Evolutionary conservation across 1,140 invertebrate genomes (phyloP).

Genomic region (Spodoptera litura): DNA sequence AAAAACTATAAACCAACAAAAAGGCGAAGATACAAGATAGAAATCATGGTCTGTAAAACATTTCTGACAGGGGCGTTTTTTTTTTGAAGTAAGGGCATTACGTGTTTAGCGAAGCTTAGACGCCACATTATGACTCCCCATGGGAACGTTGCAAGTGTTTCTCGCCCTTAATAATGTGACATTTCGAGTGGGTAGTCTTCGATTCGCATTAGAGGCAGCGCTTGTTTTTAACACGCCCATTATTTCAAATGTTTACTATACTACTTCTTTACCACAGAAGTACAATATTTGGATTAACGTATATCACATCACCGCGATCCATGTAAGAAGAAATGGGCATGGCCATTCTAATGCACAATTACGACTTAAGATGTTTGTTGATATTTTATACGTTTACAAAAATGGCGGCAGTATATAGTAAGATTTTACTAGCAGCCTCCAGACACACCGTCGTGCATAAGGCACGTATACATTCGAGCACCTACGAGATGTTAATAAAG

Average conservation of each 20-base stretch:
- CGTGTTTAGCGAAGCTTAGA: conserved; percentile 54
- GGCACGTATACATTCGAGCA: background rate
- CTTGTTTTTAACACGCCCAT: background rate
- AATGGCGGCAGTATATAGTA: background rate
- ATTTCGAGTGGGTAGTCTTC: conserved; percentile 38
- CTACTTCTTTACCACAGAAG: background rate
- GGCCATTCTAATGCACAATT: background rate
- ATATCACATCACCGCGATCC: background rate
- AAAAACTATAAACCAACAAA: conserved; percentile 40
- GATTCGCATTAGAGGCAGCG: conserved; percentile 22
- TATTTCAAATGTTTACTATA: conserved; percentile 32
- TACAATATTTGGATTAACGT: background rate
- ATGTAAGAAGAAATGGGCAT: background rate
- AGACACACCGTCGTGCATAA: background rate
- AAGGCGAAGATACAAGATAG: conserved; percentile 36
- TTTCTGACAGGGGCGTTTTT: conserved; percentile 17
- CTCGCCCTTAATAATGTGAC: conserved; percentile 20
- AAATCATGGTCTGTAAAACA: conserved; percentile 47
- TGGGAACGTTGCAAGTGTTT: conserved; percentile 53
- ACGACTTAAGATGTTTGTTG: background rate
- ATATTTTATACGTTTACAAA: background rate
- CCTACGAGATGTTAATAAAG: conserved; percentile 11
- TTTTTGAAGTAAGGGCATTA: conserved; percentile 55
- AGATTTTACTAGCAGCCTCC: conserved; percentile 44
- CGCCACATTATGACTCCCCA: conserved; percentile 52